These are phyloP conservation scores for Mimumesa dahlbomi DNA, from an alignment of 2,888 invertebrate genomes.

Conservation along the genomic window DNA sequence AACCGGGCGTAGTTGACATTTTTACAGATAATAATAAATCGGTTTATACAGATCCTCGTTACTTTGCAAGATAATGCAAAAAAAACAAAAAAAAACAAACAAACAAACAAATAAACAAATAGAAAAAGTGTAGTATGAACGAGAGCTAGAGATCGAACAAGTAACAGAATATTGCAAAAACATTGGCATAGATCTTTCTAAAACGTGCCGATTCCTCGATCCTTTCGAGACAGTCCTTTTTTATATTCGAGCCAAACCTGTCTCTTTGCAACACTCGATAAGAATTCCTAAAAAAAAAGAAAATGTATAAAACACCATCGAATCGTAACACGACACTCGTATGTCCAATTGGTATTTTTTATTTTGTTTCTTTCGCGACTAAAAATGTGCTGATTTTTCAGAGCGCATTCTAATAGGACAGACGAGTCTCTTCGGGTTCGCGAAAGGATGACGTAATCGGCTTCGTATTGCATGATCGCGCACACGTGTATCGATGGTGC, in stretches of 20 bases:
- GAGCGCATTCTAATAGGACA: neutral
- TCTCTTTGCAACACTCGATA: neutral
- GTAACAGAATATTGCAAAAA: neutral
- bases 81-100: too few species aligned
- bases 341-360: neutral
- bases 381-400: neutral
- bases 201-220: conserved; percentile 11
- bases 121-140: neutral
- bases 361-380: neutral
- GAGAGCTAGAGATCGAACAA: neutral
- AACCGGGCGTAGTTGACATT: conserved; percentile 14
- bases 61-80: conserved; percentile 14
- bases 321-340: neutral
- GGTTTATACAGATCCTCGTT: conserved; percentile 32
- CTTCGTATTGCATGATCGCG: neutral
- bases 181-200: conserved; percentile 6
- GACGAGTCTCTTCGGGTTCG: neutral
- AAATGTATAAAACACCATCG: too few species aligned
- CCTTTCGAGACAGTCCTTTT: conserved; percentile 1
- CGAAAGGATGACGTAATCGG: conserved; percentile 2
- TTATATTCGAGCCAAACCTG: neutral
- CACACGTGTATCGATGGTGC: neutral
- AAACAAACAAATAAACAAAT: too few species aligned
- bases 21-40: conserved; percentile 25
- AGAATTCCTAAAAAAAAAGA: too few species aligned